Percentiles rank a stretch among this genome's conserved stretches.
phyloP scores from a whole-genome alignment of 2,113 vertebrate genomes.

The Chrysochloris asiatica region DNA sequence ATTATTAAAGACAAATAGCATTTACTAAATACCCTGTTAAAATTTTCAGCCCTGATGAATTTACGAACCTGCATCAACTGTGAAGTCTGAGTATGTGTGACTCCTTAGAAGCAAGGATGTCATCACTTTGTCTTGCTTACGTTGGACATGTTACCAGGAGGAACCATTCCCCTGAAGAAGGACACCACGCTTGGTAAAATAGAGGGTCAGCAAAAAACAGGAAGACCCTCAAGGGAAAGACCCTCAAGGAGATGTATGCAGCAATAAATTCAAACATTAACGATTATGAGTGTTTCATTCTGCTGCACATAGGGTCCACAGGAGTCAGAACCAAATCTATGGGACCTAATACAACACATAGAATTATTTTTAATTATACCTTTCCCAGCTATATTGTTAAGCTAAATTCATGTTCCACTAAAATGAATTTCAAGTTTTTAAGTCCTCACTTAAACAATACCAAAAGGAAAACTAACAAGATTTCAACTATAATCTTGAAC shows the following conservation, averaged over 20 bases:
- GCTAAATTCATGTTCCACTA: slow-evolving; percentile 25
- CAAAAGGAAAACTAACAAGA: slow-evolving; percentile 39
- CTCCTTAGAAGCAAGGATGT: neutral
- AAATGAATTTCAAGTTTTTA: neutral
- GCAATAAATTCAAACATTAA: neutral
- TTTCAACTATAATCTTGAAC: slow-evolving; percentile 23
- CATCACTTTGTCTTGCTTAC: neutral
- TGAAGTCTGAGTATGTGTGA: neutral
- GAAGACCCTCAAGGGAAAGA: neutral
- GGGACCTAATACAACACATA: neutral
- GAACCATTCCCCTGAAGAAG: neutral
- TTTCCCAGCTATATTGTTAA: neutral
- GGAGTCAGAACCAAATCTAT: neutral
- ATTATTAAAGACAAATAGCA: neutral
- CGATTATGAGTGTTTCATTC: neutral
- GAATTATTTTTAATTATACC: slow-evolving; percentile 1
- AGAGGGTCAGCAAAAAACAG: neutral
- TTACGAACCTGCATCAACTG: slow-evolving; percentile 10
- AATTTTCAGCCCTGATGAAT: neutral
- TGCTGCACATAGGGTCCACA: too few relatives aligned
- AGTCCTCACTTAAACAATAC: slow-evolving; percentile 31
- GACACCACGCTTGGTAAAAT: neutral
- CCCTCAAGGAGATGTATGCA: neutral
- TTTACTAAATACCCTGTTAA: slow-evolving; percentile 32
- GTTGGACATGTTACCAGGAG: neutral